Evolutionary conservation across 2,888 invertebrate species (phyloP), one percentile per base, ranked within the genome.

Genomic region (Drosophila multiciliata): DNA sequence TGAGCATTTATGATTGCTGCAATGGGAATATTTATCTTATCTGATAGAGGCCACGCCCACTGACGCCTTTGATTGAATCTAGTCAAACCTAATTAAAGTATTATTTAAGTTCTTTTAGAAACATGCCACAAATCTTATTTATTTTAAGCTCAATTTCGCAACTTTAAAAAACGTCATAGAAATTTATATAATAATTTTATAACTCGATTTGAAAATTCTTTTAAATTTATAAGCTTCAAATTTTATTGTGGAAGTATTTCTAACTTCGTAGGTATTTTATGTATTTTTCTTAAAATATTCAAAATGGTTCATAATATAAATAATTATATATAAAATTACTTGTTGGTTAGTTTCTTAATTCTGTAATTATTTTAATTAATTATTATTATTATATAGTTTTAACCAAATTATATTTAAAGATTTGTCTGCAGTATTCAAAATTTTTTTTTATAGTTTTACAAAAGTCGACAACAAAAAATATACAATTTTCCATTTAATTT

Each of bases 351-450:
- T 20, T 20, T 45, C 7, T 1, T 12, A 0, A 7, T 12, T 45
- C 12, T 12, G 6, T 3, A 42, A 20, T 0, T 7, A 26, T 26
- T 3, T 26, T 26, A 3, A 26, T 26, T 26, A 26, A 26, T 26
- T 26, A 26, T 26, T 26, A 3, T 26, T 26, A 26, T 26, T 1
- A 26, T 26, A 3, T 23, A 1, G 20, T 15, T 3, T 3, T 20
- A 42, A 0, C 12, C 20, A 6, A 12, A 20, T 12, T 6, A 20
- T 23, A 15, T 3, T 23, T 15, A 7, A 23, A 23, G 0, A 1
- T 23, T 23, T 23, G 0, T 8, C 0, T 7, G 15, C 1, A 23
- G 0, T 23, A 7, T 23, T 45, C 1, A 15, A 15, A 0, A 20
- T 23, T 20, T 0, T 7, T 3, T 20, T 45, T n/a, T 45, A 0